Conservation (phyloP, 2,888 invertebrate genomes). For the Plebejus anna region DNA sequence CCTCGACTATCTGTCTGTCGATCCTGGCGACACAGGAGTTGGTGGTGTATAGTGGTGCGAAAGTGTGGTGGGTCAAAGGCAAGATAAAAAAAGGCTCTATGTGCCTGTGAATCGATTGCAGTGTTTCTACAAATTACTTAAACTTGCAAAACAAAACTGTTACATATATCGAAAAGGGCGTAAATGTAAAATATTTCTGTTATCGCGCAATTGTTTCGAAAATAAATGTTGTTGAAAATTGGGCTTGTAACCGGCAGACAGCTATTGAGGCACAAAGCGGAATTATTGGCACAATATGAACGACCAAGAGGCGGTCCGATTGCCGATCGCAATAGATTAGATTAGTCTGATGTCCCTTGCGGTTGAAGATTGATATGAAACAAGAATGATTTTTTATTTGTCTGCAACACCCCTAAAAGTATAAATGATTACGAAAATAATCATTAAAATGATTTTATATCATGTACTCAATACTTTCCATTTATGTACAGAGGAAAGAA, state of each 20-base stretch:
- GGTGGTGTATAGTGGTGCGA: too few relatives aligned
- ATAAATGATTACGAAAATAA: too few relatives aligned
- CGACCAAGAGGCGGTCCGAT: slow-evolving; percentile 5
- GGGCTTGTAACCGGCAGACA: background rate
- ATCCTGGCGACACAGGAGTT: too few relatives aligned
- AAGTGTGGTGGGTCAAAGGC: too few relatives aligned
- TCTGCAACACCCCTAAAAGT: too few relatives aligned
- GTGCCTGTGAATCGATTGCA: background rate
- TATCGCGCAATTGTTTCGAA: background rate
- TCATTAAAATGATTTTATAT: too few relatives aligned
- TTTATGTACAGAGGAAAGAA: too few relatives aligned
- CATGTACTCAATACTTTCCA: too few relatives aligned
- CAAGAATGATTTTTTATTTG: background rate
- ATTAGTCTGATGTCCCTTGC: background rate
- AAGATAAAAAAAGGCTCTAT: too few relatives aligned
- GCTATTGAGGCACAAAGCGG: slow-evolving; percentile 13
- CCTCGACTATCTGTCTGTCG: too few relatives aligned
- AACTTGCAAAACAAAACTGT: too few relatives aligned
- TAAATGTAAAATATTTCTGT: background rate
- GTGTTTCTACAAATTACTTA: too few relatives aligned
- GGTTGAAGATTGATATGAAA: background rate
- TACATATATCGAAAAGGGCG: background rate
- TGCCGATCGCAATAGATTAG: slow-evolving; percentile 20
- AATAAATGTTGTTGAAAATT: background rate
- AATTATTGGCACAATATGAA: slow-evolving; percentile 17